Evolutionary conservation across 2,797 vertebrate species (phyloP), one percentile per base, ranked within the genome.

Genomic region (Astyanax mexicanus): DNA sequence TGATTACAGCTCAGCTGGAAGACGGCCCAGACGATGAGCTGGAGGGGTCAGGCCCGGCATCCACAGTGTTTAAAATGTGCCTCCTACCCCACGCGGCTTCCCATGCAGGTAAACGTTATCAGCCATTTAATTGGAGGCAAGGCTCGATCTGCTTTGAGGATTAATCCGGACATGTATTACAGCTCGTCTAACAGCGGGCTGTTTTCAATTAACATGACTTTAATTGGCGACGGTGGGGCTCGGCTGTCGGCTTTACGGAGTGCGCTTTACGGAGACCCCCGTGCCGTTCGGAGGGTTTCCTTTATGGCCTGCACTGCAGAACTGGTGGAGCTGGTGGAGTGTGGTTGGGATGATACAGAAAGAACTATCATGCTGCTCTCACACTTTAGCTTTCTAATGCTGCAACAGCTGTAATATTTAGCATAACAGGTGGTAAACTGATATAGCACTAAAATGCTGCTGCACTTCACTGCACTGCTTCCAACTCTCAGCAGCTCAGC

Each of bases 161-260:
- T 91, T 88, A 87, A 89, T 88, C 77, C 64, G 77, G 85, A 86
- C 84, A 81, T 73, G 78, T 89, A 80, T 89, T 89, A 88, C 88
- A 88, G 80, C 84, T 89, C 86, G 84, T 89, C 89, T 90, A 90
- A 90, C 88, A 87, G 89, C 84, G 84, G 87, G 86, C 65, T 83
- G 71, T 86, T 90, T 92, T 91, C 87, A 90, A 90, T 79, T 79
- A 81, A 77, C 69, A 70, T 25, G 12, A 71, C 60, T 79, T 60
- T 68, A 77, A 81, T 77, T 78, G 67, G 69, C 57, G 75, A 68
- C 52, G 74, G 19, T 19, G 27, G 21, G 52, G 70, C 70, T 64
- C 27, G 15, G 47, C 23, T 32, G 40, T 72, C 64, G 47, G 37
- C n/a, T n/a, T n/a, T n/a, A n/a, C n/a, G n/a, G n/a, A n/a, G n/a